Evolutionary conservation across 2,888 invertebrate species (phyloP), one percentile per base, ranked within the genome.

Genomic region (Panorpa germanica): DNA sequence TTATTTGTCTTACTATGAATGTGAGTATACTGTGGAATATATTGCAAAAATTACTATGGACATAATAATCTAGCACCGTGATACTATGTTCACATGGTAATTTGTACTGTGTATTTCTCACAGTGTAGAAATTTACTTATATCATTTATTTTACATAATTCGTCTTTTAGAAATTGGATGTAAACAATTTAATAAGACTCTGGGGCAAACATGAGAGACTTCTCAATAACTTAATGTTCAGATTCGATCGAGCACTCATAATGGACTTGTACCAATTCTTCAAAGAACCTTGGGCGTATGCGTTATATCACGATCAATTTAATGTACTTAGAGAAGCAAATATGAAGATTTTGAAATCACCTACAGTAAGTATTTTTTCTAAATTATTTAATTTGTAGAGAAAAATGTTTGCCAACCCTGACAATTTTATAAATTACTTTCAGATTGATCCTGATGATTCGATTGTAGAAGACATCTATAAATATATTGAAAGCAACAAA

Each of bases 171-270:
- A 46, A 53, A 2, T 65, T 76, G 38, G 58, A 65, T 7, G 45
- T 59, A 1, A 61, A 62, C 19, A 68, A 72, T 35, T 42, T 76
- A 10, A 50, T 61, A 1, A 56, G 62, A 35, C 45, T 82, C 19
- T 80, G 70, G 47, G 80, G 78, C 1, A 66, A 72, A 38, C 80
- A 82, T 45, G 76, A 81, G 41, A 60, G 63, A 13, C 52, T 71
- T 41, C 58, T 81, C 35, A 73, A 80, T 49, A 70, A 74, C 42
- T 42, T 82, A 20, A 52, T 65, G 28, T 45, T 53, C 11, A 59
- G 74, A 32, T 75, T 61, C 46, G 53, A 65, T 53, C 53, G 63
- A 48, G 53, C 62, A 2, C 48, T 65, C 34, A 69, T 82, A 19
- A 50, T 55, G 1, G 76, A 82, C 45, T 57, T 77, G 5, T 74